phyloP scores from a whole-genome alignment of 2,113 vertebrate genomes.

The Cynoglossus semilaevis region DNA sequence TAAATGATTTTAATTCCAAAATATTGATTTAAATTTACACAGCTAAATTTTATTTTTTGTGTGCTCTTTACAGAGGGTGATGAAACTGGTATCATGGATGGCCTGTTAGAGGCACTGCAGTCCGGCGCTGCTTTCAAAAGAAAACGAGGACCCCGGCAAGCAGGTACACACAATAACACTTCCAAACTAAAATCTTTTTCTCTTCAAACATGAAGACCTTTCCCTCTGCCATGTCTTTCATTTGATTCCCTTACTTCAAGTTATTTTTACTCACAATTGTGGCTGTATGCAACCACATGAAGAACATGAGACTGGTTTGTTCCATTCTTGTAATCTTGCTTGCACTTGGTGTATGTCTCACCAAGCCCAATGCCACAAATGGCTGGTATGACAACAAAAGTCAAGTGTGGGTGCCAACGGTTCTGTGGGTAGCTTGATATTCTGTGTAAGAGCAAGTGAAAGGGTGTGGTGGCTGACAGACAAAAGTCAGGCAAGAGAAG shows the following conservation, averaged over 20 bases:
- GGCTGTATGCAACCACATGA: not conserved
- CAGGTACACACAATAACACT: constrained; percentile 60
- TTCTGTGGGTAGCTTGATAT: constrained; percentile 22
- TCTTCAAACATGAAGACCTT: constrained; percentile 21
- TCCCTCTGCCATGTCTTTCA: constrained; percentile 7
- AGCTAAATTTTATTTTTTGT: constrained; percentile 24
- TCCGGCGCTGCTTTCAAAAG: constrained; percentile 79
- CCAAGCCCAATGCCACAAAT: constrained; percentile 21
- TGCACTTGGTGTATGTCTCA: constrained; percentile 26
- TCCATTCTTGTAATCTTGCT: not conserved
- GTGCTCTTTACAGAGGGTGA: constrained; percentile 71
- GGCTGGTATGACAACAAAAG: constrained; percentile 34
- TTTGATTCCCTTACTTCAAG: constrained; percentile 17
- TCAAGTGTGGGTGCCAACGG: constrained; percentile 19
- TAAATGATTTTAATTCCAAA: constrained; percentile 3
- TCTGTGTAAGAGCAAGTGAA: constrained; percentile 26
- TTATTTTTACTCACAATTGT: constrained; percentile 15
- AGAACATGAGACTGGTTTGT: constrained; percentile 6
- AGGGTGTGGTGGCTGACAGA: constrained; percentile 21
- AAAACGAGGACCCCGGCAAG: constrained; percentile 81
- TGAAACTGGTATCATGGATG: constrained; percentile 82
- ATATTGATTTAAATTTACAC: constrained; percentile 3
- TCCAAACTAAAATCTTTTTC: constrained; percentile 19
- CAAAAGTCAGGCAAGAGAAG: too few relatives aligned
- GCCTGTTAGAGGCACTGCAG: constrained; percentile 79